Evolutionary conservation across 1,140 invertebrate genomes (phyloP), one percentile per base, ranked within the genome.

Genomic region (Hermetia illucens): DNA sequence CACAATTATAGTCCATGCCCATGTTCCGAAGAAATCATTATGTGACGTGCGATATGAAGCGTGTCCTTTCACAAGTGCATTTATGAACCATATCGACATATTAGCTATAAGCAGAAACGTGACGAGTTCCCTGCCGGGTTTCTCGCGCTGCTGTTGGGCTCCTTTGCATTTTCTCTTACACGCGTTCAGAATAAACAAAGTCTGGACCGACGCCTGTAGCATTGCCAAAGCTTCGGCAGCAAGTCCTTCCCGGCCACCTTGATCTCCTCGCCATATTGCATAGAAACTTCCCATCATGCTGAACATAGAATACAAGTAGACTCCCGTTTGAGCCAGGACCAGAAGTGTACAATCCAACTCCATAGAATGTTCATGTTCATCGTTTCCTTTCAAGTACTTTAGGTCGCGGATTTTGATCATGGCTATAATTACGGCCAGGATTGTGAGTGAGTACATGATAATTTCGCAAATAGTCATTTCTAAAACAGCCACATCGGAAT

Each of bases 241-340:
- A 16, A 75, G 64, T 21, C 70, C 70, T 17, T 66, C 66, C 1
- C 61, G 53, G 8, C 66, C 59, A 55, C 64, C 70, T 29, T 59
- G 65, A 37, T 64, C 66, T 40, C 58, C 53, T 43, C 68, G 66
- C 49, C 67, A 65, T 42, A 74, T 71, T 9, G 79, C 77, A 49
- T 83, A 77, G 46, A 80, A 75, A 42, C 77, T 77, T 20, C 83
- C 83, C 36, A 89, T 79, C 20, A 86, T 74, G 30, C 82, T 83
- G 55, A 93, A 92, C 61, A 86, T 77, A 44, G 82, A 79, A 59
- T 91, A 92, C 18, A 90, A 72, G 53, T 88, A 91, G 36, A 89
- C 79, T 2, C 89, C 90, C 2, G 79, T 78, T 54, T 92, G 82
- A 3, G 87, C 86, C 16, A 90, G 74, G 5, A 90, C 75, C 29